phyloP scores from a whole-genome alignment of 2,797 vertebrate genomes.

The Vespertilio murinus region DNA sequence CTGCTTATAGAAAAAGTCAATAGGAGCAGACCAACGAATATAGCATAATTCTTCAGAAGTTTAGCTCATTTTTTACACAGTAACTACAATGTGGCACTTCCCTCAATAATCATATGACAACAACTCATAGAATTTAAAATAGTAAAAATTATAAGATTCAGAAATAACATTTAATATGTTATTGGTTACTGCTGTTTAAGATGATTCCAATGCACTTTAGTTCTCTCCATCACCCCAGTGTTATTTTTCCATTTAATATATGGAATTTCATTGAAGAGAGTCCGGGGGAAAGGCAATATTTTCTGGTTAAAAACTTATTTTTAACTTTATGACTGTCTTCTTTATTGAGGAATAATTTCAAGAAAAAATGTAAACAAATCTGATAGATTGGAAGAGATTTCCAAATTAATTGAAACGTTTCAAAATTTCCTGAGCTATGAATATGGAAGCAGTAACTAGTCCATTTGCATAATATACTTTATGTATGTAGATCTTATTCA shows the following conservation, averaged over 20 bases:
- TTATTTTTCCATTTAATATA: not conserved
- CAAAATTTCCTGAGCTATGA: not conserved
- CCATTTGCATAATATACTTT: not conserved
- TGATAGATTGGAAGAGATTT: not conserved
- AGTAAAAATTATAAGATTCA: not conserved
- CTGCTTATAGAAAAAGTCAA: not conserved
- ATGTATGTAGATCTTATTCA: not conserved
- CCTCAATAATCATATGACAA: not conserved
- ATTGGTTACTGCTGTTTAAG: not conserved
- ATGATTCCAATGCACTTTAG: not conserved
- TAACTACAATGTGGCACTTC: not conserved
- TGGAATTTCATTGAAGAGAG: not conserved
- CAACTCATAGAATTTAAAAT: not conserved
- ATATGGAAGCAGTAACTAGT: not conserved
- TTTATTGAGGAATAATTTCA: not conserved
- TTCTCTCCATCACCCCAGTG: not conserved
- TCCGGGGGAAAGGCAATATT: not conserved
- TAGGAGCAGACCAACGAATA: not conserved
- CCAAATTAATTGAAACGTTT: constrained; percentile 22
- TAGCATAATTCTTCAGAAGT: not conserved
- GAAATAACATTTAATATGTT: not conserved
- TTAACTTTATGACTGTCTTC: not conserved
- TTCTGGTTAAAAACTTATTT: not conserved
- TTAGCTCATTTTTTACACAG: not conserved
- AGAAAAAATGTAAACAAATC: not conserved